phyloP scores from a whole-genome alignment of 2,797 vertebrate species.

The Megaceryle alcyon region DNA sequence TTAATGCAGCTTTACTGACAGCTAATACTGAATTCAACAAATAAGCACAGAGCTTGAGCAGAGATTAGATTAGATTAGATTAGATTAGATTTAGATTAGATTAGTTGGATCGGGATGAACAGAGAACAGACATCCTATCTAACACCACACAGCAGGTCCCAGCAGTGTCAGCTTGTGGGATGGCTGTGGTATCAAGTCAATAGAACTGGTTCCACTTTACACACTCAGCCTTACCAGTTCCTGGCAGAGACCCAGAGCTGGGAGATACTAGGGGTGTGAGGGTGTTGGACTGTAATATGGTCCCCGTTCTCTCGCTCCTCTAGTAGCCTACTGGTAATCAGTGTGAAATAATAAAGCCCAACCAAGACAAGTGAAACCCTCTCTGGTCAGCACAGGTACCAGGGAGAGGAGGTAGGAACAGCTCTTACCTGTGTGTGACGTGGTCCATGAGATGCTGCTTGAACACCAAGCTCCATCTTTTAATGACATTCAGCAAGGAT shows the following conservation, averaged over 20 bases:
- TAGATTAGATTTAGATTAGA: background rate
- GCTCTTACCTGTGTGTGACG: constrained; percentile 87
- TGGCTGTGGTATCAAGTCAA: background rate
- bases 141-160: background rate
- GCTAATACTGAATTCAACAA: background rate
- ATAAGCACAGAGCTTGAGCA: background rate
- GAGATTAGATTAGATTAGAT: background rate
- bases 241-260: background rate
- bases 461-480: constrained; percentile 93
- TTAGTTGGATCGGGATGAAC: background rate
- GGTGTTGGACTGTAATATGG: background rate
- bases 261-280: background rate
- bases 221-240: background rate
- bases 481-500: constrained; percentile 87
- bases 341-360: background rate
- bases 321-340: background rate
- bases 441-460: constrained; percentile 93
- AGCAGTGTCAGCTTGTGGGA: rapidly evolving
- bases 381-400: background rate
- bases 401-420: background rate
- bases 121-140: background rate
- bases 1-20: background rate
- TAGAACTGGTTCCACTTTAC: background rate
- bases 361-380: background rate
- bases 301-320: background rate